Conservation (phyloP, 1,140 invertebrate genomes). For the Drosophila micromelanica region DNA sequence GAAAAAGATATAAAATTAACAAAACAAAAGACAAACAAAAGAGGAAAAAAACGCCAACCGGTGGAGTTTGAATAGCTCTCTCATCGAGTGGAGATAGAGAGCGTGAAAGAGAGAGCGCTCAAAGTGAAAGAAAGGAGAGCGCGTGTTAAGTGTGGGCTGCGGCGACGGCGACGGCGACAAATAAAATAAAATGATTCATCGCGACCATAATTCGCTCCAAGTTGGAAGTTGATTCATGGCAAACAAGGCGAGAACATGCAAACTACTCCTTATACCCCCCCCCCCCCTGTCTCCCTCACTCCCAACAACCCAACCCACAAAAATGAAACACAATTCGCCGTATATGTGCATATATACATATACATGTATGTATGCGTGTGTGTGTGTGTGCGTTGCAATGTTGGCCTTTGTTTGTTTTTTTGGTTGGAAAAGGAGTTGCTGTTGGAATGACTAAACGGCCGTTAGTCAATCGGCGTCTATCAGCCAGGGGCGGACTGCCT, state of each 20-base stretch:
- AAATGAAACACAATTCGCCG: constrained; percentile 23
- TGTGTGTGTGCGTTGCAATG: constrained; percentile 7
- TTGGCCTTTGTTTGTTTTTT: constrained; percentile 52
- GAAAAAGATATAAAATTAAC: constrained; percentile 64
- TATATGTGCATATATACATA: constrained; percentile 26
- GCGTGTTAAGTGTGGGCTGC: constrained; percentile 49
- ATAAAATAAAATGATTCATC: constrained; percentile 59
- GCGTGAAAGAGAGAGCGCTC: constrained; percentile 9
- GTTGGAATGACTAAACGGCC: constrained; percentile 35
- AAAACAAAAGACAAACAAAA: constrained; percentile 59
- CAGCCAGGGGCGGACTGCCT: constrained; percentile 38
- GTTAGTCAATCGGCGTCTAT: constrained; percentile 58
- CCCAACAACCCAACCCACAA: constrained; percentile 11
- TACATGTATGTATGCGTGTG: too few relatives aligned
- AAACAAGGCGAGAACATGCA: constrained; percentile 54
- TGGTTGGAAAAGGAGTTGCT: constrained; percentile 40
- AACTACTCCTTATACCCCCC: constrained; percentile 11
- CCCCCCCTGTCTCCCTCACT: too few relatives aligned
- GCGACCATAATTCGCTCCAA: constrained; percentile 68
- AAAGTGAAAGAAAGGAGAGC: constrained; percentile 38
- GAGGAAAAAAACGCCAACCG: too few relatives aligned
- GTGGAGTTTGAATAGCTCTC: constrained; percentile 51
- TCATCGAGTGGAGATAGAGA: constrained; percentile 13
- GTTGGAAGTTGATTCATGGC: constrained; percentile 76
- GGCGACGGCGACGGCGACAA: constrained; percentile 17